Percentiles rank a stretch among this genome's conserved stretches.
phyloP scores from a whole-genome alignment of 2,888 invertebrate genomes.

The Salpingus planirostris region DNA sequence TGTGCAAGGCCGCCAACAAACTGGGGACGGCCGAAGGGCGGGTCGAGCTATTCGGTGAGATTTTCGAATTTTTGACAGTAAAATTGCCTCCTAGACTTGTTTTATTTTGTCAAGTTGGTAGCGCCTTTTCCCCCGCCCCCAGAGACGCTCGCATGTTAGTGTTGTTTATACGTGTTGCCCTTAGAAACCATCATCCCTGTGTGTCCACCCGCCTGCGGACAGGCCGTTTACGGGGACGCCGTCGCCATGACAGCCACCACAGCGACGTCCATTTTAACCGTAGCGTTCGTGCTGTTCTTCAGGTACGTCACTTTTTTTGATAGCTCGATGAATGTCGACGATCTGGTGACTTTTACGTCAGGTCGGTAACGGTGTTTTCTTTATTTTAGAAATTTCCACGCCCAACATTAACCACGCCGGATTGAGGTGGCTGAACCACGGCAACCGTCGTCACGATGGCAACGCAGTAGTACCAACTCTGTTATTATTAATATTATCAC shows the following conservation, averaged over 20 bases:
- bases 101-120: neutral
- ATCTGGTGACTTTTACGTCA: conserved; percentile 1
- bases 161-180: too few relatives aligned
- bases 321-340: conserved; percentile 1
- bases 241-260: conserved; percentile 45
- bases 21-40: conserved; percentile 70
- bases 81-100: neutral
- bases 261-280: conserved; percentile 45
- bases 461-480: too few relatives aligned
- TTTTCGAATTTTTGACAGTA: conserved; percentile 1
- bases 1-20: conserved; percentile 83
- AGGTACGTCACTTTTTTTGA: conserved; percentile 36
- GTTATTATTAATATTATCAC: too few relatives aligned
- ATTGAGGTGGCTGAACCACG: conserved; percentile 44
- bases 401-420: conserved; percentile 68
- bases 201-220: conserved; percentile 86
- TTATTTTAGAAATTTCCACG: conserved; percentile 54
- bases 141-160: neutral
- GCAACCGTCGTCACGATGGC: too few relatives aligned
- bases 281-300: conserved; percentile 33
- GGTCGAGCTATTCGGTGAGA: conserved; percentile 76
- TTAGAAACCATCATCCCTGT: conserved; percentile 88
- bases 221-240: conserved; percentile 53
- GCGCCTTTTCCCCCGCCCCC: neutral
- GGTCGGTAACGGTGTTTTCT: conserved; percentile 4